Evolutionary conservation across 1,140 invertebrate species (phyloP).

Genomic region (Proales similis): DNA sequence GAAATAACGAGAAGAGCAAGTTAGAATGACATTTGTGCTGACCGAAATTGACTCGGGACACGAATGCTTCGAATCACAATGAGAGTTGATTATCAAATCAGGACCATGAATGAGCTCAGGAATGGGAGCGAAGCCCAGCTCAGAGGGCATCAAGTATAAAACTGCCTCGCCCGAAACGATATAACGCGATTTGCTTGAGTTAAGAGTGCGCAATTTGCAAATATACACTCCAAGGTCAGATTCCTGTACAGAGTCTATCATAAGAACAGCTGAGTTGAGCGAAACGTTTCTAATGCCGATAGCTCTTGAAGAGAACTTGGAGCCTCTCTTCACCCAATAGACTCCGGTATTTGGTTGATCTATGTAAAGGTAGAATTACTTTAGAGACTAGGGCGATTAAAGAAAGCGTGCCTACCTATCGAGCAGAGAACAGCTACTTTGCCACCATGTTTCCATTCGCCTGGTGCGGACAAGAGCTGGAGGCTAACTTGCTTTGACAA

Average conservation of each 20-base stretch:
- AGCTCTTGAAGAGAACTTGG: background rate
- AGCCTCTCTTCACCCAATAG: conserved; percentile 12
- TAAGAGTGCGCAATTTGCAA: conserved; percentile 3
- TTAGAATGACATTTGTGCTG: conserved; percentile 1
- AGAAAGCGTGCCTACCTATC: too few relatives aligned
- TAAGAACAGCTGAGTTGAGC: conserved; percentile 6
- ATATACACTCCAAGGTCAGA: conserved; percentile 15
- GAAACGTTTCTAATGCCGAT: background rate
- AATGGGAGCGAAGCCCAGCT: background rate
- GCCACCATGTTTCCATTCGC: conserved; percentile 4
- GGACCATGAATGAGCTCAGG: background rate
- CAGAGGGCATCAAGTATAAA: conserved; percentile 21
- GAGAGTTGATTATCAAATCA: conserved; percentile 7
- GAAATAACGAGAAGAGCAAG: background rate
- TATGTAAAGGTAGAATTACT: too few relatives aligned
- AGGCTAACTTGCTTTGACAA: conserved; percentile 12
- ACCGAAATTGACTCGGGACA: background rate
- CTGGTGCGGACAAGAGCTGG: background rate
- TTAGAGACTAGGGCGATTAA: too few relatives aligned
- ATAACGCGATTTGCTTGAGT: conserved; percentile 7
- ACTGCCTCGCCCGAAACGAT: conserved; percentile 5
- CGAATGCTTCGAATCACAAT: background rate
- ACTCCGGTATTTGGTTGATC: conserved; percentile 12
- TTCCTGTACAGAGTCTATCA: conserved; percentile 23
- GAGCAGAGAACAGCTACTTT: conserved; percentile 8